A percentile compares a stretch with the other conserved stretches of the same genome.
These are phyloP conservation scores for Sthenelais limicola DNA, from an alignment of 2,888 invertebrate species.

Conservation along the genomic window DNA sequence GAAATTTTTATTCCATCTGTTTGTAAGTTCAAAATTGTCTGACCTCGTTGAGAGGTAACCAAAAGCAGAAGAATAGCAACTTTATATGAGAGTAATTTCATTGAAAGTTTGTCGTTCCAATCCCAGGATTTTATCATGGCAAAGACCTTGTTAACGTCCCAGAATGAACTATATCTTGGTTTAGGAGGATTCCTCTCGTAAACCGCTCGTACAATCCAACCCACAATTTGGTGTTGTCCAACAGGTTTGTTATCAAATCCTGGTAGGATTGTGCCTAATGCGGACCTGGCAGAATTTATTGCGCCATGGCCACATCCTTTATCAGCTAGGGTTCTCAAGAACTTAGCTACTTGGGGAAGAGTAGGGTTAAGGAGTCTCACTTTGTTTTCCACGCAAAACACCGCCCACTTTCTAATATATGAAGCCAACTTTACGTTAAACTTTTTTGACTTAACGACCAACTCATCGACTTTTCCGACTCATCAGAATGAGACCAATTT, in stretches of 20 bases:
- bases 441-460: no score
- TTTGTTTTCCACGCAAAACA: not conserved
- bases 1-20: no score
- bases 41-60: no score
- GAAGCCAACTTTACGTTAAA: no score
- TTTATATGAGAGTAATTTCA: not conserved
- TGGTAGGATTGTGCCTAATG: not conserved
- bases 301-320: not conserved
- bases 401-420: no score
- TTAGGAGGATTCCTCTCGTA: not conserved
- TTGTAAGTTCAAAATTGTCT: no score
- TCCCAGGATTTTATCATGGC: not conserved
- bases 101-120: not conserved
- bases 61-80: not conserved
- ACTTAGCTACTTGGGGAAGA: not conserved
- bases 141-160: not conserved
- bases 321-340: not conserved
- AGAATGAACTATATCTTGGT: not conserved
- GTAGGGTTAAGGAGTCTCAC: not conserved
- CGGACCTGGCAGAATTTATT: conserved; percentile 1
- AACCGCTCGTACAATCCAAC: not conserved
- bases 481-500: no score
- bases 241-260: not conserved
- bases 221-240: not conserved
- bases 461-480: no score